These are phyloP conservation scores for Oxygymnocypris stewartii DNA, from an alignment of 2,113 vertebrate species.

Conservation along the genomic window DNA sequence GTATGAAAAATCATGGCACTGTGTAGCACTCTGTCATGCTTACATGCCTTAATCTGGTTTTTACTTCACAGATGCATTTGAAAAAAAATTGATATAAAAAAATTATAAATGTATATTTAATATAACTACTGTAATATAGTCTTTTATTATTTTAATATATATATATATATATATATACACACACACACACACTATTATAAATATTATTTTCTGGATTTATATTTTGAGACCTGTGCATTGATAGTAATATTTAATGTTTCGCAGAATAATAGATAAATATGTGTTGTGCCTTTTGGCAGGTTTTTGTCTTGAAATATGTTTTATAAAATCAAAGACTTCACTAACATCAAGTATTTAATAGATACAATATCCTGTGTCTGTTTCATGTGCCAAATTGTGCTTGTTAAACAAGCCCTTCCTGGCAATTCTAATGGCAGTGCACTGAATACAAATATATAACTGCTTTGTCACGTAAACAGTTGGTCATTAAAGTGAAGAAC, in stretches of 20 bases:
- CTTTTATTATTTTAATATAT: no score
- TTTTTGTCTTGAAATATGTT: conserved; percentile 47
- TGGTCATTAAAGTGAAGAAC: conserved; percentile 29
- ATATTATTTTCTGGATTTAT: conserved; percentile 17
- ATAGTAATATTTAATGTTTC: conserved; percentile 22
- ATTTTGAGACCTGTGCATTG: conserved; percentile 16
- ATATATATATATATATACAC: conserved; percentile 10
- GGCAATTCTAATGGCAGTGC: conserved; percentile 51
- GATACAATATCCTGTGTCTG: conserved; percentile 44
- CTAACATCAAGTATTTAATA: conserved; percentile 51
- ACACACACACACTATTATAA: no score
- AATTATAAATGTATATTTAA: no score
- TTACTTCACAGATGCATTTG: background rate
- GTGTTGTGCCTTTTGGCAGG: conserved; percentile 55
- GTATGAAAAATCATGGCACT: conserved; percentile 36
- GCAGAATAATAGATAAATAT: conserved; percentile 55
- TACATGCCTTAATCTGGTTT: conserved; percentile 21
- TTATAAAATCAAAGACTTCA: conserved; percentile 52
- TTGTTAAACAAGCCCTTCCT: conserved; percentile 47
- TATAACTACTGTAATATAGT: conserved; percentile 1
- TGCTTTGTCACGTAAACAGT: conserved; percentile 8
- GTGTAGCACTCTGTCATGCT: conserved; percentile 28
- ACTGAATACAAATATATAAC: conserved; percentile 38
- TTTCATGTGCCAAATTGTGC: conserved; percentile 49
- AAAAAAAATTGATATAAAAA: no score